Base-by-base conservation (phyloP, 1,140 invertebrate genomes). In the Phenacoccus solenopsis region DNA sequence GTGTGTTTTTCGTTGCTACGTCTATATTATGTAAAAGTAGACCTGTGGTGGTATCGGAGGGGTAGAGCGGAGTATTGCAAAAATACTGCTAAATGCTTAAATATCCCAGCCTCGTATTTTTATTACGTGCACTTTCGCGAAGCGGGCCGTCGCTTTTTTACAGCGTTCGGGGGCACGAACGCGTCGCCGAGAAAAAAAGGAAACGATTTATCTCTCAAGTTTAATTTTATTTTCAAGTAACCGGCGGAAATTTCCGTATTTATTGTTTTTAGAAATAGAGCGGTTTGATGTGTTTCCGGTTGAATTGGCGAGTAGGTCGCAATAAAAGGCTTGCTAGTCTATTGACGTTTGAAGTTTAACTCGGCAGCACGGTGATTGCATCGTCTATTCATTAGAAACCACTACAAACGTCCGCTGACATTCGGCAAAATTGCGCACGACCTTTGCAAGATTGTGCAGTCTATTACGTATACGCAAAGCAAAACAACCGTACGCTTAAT, bases 191-290 rank as follows among this genome's bases (percentile, higher is more conserved):
- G n/a, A n/a, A n/a, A n/a, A n/a, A n/a, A n/a, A n/a, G n/a, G n/a
- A n/a, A 49, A n/a, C 38, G 38, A 49, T 49, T 49, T 49, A 49
- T 49, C 38, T 49, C 38, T 10, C 38, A 49, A 49, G 38, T 49
- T 49, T 49, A 49, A 49, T 49, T 49, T 49, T 49, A 49, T 49
- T 49, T 49, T 49, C 38, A 49, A 49, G 38, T 49, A 49, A 49
- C 38, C 38, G 38, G 38, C 16, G 20, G n/a, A 49, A 49, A n/a
- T 49, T 49, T 49, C 38, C 38, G 38, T 49, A 49, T 49, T 49
- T 49, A 49, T 49, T 49, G 38, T 49, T 49, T 49, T 49, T 49
- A 49, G 38, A 49, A 49, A 49, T 49, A 49, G 2, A 49, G 38
- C 38, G 38, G 38, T 49, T 49, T 49, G 38, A 49, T 49, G 38